Conservation (phyloP, 2,888 invertebrate species). For the Eupelmus urozonus region DNA sequence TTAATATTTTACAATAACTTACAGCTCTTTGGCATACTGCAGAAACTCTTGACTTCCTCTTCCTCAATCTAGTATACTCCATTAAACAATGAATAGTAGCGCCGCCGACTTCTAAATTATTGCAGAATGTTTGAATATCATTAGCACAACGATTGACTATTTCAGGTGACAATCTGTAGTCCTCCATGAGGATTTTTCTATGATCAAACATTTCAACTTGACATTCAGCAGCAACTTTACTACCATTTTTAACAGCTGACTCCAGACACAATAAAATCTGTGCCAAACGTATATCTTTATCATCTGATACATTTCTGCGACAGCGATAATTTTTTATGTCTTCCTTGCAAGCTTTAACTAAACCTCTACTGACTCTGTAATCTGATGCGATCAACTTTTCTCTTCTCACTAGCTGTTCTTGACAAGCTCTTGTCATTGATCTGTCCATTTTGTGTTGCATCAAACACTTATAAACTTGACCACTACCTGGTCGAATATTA, state of each 20-base stretch:
- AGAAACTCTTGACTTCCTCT: conserved; percentile 83
- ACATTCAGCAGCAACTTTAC: conserved; percentile 88
- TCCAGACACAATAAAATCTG: conserved; percentile 96
- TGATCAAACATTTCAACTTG: conserved; percentile 94
- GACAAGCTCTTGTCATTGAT: conserved; percentile 85
- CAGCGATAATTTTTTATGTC: conserved; percentile 93
- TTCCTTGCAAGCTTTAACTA: conserved; percentile 92
- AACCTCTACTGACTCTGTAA: conserved; percentile 92
- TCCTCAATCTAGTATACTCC: conserved; percentile 87
- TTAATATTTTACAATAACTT: conserved; percentile 67
- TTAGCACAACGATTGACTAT: conserved; percentile 91
- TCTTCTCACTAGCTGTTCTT: conserved; percentile 88
- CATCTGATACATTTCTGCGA: conserved; percentile 88
- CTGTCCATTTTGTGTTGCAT: conserved; percentile 88
- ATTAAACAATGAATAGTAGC: conserved; percentile 97
- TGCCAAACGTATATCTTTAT: conserved; percentile 90
- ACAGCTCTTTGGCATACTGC: conserved; percentile 86
- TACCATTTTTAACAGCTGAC: conserved; percentile 84
- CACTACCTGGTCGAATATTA: conserved; percentile 86
- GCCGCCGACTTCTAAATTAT: conserved; percentile 87
- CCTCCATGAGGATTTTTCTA: conserved; percentile 93
- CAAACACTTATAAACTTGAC: conserved; percentile 93
- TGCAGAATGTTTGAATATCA: conserved; percentile 89
- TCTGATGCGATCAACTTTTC: conserved; percentile 94
- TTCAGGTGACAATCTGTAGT: conserved; percentile 95